phyloP scores from a whole-genome alignment of 1,140 invertebrate species.

The Propsilocerus akamusi region DNA sequence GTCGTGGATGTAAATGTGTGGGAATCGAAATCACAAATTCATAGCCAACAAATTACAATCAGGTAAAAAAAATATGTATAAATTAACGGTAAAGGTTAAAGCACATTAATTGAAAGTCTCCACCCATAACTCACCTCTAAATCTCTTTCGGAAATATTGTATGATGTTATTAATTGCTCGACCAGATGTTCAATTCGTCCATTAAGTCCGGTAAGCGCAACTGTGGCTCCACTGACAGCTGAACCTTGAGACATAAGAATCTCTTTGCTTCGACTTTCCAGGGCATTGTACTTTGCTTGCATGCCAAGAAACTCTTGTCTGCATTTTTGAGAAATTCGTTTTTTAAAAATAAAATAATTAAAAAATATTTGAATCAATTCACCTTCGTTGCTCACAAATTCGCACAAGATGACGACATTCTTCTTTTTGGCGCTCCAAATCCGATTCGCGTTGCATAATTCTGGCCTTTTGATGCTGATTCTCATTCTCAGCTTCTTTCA shows the following conservation, averaged over 20 bases:
- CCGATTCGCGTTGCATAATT: conserved; percentile 31
- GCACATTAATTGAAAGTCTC: too few species aligned
- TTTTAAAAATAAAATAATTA: too few species aligned
- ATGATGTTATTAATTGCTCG: conserved; percentile 47
- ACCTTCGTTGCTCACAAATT: conserved; percentile 58
- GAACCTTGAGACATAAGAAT: conserved; percentile 47
- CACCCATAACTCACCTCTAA: conserved; percentile 35
- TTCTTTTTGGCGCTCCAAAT: conserved; percentile 43
- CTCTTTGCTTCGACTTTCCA: conserved; percentile 42
- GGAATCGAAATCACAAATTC: too few species aligned
- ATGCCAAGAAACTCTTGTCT: conserved; percentile 49
- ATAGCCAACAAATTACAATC: too few species aligned
- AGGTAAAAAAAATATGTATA: too few species aligned
- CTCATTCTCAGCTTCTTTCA: conserved; percentile 54
- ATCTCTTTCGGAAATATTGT: conserved; percentile 54
- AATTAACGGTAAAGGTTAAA: too few species aligned
- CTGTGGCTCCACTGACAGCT: conserved; percentile 45
- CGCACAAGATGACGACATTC: conserved; percentile 60
- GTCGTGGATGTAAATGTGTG: too few species aligned
- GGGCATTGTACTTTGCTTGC: conserved; percentile 36
- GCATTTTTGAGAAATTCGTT: conserved; percentile 8
- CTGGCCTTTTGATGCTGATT: conserved; percentile 31
- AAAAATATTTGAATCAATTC: conserved; percentile 11
- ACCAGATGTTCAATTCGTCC: conserved; percentile 46
- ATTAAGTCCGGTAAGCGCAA: conserved; percentile 48